phyloP scores from a whole-genome alignment of 1,140 invertebrate genomes.

The Aphaenogaster rudis region DNA sequence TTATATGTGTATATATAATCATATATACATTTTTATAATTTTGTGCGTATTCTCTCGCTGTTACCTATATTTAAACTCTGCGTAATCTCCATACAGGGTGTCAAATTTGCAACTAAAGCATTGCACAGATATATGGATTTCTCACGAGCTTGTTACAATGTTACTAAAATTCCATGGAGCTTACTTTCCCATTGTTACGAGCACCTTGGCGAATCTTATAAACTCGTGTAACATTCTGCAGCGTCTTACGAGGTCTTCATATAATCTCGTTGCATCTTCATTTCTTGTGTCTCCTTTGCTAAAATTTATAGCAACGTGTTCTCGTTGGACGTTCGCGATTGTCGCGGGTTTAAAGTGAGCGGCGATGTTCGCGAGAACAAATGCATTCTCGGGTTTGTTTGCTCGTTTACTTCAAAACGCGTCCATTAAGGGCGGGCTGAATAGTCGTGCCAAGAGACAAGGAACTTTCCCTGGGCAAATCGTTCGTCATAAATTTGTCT shows the following conservation, averaged over 20 bases:
- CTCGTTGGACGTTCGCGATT: conserved; percentile 44
- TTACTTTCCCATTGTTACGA: conserved; percentile 45
- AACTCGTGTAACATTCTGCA: conserved; percentile 28
- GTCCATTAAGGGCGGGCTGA: conserved; percentile 75
- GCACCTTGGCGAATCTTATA: conserved; percentile 30
- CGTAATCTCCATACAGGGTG: not conserved
- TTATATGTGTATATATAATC: not conserved
- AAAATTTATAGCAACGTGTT: conserved; percentile 53
- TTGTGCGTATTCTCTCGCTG: too few relatives aligned
- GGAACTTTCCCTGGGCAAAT: conserved; percentile 81
- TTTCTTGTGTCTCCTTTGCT: conserved; percentile 34
- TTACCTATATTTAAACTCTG: not conserved
- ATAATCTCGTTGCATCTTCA: conserved; percentile 45
- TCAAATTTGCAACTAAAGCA: conserved; percentile 5
- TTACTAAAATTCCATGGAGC: conserved; percentile 24
- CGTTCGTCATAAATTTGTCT: conserved; percentile 82
- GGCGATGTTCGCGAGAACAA: conserved; percentile 73
- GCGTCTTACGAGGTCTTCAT: conserved; percentile 42
- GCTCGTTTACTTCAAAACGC: conserved; percentile 81
- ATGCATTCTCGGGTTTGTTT: conserved; percentile 76
- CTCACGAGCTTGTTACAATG: conserved; percentile 41
- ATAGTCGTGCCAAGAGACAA: conserved; percentile 68
- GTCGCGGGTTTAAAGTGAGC: conserved; percentile 43
- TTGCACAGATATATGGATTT: not conserved
- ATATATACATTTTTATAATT: not conserved